A percentile compares a stretch with the other conserved stretches of the same genome.
These are phyloP conservation scores for Drosophila aff. DNA, from an alignment of 1,140 invertebrate species.

Conservation along the genomic window DNA sequence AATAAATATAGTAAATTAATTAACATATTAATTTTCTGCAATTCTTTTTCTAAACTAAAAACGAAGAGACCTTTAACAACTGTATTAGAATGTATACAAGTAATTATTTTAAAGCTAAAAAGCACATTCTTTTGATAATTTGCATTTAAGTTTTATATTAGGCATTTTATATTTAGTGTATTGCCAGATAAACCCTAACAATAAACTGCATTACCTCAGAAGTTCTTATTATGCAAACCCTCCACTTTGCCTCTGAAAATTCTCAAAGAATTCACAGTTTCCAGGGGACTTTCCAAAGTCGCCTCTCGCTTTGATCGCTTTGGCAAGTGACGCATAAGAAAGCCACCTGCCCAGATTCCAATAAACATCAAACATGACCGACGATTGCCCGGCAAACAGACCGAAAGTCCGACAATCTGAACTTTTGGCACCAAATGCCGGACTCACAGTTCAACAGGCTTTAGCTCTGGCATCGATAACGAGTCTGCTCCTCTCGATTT, in stretches of 20 bases:
- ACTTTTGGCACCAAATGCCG: slow-evolving; percentile 34
- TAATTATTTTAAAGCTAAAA: background rate
- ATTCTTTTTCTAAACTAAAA: background rate
- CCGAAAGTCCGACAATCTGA: slow-evolving; percentile 36
- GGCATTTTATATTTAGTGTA: too few species aligned
- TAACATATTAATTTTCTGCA: background rate
- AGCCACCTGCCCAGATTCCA: slow-evolving; percentile 15
- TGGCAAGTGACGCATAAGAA: background rate
- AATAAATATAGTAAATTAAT: background rate
- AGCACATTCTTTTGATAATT: background rate
- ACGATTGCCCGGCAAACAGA: slow-evolving; percentile 42
- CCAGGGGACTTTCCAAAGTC: background rate
- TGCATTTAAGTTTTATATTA: background rate
- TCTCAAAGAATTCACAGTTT: background rate
- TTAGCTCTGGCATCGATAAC: slow-evolving; percentile 28
- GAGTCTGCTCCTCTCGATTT: background rate
- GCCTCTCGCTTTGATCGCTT: slow-evolving; percentile 12
- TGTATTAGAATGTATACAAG: background rate
- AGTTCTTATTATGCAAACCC: background rate
- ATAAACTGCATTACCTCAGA: background rate
- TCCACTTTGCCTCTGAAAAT: background rate
- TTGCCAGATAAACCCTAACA: background rate
- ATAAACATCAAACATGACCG: slow-evolving; percentile 33
- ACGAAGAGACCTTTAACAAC: background rate
- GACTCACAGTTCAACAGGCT: slow-evolving; percentile 41